phyloP scores from a whole-genome alignment of 2,797 vertebrate genomes.

The Anomalospiza imberbis region DNA sequence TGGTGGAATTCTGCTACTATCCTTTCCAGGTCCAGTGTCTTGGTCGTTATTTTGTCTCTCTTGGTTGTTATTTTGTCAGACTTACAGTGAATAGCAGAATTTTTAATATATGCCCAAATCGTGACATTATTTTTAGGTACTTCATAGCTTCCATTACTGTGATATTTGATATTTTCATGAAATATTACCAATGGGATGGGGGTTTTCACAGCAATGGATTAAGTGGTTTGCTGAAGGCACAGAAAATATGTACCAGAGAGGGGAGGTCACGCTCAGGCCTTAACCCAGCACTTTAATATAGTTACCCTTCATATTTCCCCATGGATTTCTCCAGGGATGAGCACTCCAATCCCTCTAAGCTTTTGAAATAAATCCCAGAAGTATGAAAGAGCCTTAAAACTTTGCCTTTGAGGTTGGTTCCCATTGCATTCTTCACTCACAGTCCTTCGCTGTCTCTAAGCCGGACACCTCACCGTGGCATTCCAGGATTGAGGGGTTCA shows the following conservation, averaged over 20 bases:
- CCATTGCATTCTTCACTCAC: background rate
- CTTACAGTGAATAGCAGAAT: background rate
- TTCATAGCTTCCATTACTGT: background rate
- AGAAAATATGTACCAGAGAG: background rate
- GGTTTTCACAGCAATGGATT: background rate
- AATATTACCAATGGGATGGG: fast-evolving
- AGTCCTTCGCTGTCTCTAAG: background rate
- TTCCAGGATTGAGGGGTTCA: background rate
- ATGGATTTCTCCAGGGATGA: background rate
- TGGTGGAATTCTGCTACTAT: background rate
- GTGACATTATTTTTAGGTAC: background rate
- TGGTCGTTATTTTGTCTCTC: background rate
- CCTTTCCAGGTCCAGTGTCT: background rate
- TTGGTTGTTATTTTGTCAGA: background rate
- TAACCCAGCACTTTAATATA: background rate
- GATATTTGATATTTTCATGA: background rate
- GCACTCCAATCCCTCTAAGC: background rate
- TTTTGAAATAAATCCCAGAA: background rate
- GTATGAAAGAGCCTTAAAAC: background rate
- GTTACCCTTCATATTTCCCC: background rate
- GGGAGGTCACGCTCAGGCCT: background rate
- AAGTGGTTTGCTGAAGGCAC: background rate
- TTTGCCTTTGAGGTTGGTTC: background rate
- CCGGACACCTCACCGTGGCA: background rate
- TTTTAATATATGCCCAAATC: background rate